Conservation (phyloP, 1,140 invertebrate species). For the Xylocopa sonorina region DNA sequence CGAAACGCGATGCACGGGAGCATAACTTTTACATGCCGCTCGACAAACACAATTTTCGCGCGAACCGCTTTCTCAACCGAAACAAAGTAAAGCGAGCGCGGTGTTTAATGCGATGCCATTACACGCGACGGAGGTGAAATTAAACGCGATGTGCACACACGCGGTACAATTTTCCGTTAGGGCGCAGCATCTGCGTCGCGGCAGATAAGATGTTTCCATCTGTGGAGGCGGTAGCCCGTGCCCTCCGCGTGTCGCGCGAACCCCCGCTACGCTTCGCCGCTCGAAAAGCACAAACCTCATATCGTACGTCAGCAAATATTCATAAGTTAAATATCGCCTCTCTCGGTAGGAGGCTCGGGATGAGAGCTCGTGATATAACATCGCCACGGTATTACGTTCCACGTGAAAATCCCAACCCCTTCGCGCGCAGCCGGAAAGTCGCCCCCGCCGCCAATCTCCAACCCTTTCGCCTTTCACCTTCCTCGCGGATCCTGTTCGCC, state of each 20-base stretch:
- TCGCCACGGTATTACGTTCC: constrained; percentile 58
- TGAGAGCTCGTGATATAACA: constrained; percentile 60
- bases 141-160: not conserved
- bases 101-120: not conserved
- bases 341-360: constrained; percentile 41
- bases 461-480: not conserved
- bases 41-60: not conserved
- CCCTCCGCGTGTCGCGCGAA: not conserved
- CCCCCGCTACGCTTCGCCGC: constrained; percentile 46
- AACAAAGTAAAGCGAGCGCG: not conserved
- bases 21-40: not conserved
- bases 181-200: no score
- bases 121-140: not conserved
- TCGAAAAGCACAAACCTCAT: constrained; percentile 78
- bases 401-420: constrained; percentile 30
- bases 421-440: constrained; percentile 4
- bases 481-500: not conserved
- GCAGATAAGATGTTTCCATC: constrained; percentile 14
- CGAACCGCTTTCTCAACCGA: not conserved
- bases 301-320: constrained; percentile 78
- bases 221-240: not conserved
- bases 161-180: not conserved
- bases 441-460: not conserved
- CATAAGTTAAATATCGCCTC: constrained; percentile 76
- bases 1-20: not conserved